These are phyloP conservation scores for Corydoras sp. DNA, from an alignment of 2,113 vertebrate species.

Conservation along the genomic window DNA sequence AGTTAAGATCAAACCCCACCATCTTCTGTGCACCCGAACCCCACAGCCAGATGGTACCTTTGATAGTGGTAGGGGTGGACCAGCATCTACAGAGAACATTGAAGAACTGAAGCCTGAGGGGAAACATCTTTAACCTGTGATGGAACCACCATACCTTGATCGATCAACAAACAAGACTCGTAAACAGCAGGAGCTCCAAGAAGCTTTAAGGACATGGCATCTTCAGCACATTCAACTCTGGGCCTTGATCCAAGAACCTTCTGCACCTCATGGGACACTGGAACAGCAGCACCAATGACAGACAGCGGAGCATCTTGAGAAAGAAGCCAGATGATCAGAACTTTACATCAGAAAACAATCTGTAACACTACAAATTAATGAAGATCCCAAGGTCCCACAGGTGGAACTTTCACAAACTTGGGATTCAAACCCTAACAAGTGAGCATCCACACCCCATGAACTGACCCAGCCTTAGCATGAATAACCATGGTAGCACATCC, in stretches of 20 bases:
- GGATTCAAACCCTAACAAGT: too few species aligned
- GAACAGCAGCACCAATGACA: neutral
- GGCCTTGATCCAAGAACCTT: constrained; percentile 55
- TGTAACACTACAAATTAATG: too few species aligned
- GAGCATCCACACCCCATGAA: too few species aligned
- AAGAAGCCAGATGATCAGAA: too few species aligned
- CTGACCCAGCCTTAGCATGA: too few species aligned
- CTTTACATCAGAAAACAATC: too few species aligned
- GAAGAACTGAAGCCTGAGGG: neutral
- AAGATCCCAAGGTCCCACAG: too few species aligned
- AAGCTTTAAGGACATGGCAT: constrained; percentile 59
- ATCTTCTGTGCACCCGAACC: constrained; percentile 48
- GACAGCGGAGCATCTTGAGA: too few species aligned
- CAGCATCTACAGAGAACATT: constrained; percentile 41
- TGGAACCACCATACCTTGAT: constrained; percentile 44
- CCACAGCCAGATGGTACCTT: constrained; percentile 61
- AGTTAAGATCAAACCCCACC: constrained; percentile 44
- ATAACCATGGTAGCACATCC: too few species aligned
- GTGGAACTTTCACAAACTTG: too few species aligned
- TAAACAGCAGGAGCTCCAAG: constrained; percentile 31
- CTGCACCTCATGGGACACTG: constrained; percentile 25
- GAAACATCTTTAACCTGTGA: neutral
- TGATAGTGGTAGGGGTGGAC: constrained; percentile 53
- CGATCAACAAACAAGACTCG: constrained; percentile 37
- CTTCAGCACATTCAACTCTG: constrained; percentile 57